These are phyloP conservation scores for Pseudochirops cupreus DNA, from an alignment of 2,797 vertebrate genomes.

Conservation along the genomic window DNA sequence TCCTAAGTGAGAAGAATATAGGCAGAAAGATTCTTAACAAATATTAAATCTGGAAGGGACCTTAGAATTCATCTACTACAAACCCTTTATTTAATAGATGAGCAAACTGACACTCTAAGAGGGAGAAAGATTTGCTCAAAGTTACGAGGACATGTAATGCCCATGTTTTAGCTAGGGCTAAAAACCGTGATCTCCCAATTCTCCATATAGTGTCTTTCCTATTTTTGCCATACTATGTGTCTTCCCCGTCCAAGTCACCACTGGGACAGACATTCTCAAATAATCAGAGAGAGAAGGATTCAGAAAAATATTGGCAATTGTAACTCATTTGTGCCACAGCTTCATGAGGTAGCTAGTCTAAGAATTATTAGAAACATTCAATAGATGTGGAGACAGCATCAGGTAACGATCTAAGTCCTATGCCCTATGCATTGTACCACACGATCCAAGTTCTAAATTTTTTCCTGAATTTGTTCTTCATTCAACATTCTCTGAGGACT, in stretches of 20 bases:
- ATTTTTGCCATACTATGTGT: neutral
- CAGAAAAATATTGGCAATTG: neutral
- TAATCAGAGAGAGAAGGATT: neutral
- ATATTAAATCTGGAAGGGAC: neutral
- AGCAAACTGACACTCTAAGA: neutral
- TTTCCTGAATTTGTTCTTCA: neutral
- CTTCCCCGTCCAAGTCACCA: neutral
- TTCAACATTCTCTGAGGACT: neutral
- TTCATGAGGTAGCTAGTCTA: neutral
- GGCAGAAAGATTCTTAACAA: neutral
- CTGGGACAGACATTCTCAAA: neutral
- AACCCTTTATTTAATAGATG: neutral
- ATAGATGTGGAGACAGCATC: neutral
- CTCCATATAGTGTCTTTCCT: neutral
- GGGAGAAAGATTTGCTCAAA: neutral
- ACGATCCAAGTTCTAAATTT: neutral
- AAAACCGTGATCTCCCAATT: neutral
- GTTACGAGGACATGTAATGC: neutral
- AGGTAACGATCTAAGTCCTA: neutral
- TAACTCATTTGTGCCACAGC: neutral
- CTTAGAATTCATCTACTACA: neutral
- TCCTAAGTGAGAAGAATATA: neutral
- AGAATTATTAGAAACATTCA: neutral
- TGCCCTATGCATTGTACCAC: neutral
- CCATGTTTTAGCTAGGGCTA: neutral